Evolutionary conservation across 2,888 invertebrate genomes (phyloP), one percentile per base, ranked within the genome.

Genomic region (Sericinus montela): DNA sequence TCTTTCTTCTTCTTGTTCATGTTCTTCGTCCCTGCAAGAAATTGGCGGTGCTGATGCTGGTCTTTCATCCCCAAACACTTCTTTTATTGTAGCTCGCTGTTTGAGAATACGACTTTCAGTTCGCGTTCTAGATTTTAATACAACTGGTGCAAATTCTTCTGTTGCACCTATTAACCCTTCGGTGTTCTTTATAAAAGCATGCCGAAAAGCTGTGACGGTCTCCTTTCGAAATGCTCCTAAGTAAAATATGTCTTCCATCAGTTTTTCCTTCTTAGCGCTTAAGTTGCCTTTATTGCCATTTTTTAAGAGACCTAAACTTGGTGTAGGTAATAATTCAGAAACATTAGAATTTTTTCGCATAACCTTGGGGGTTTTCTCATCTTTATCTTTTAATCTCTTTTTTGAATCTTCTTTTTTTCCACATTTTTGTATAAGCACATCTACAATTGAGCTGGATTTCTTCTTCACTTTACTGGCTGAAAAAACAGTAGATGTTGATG

Each of bases 31-130:
- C 59, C 87, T 84, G 62, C 91, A 92, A 1, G 92, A 91, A 53
- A 91, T 89, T 0, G 95, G 95, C 0, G 95, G 95, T 0, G 95
- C 95, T 0, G 95, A 95, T 0, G 95, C 95, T 0, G 96, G 95
- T 35, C 95, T 88, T 64, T 95, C 95, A 54, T 87, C 87, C 0
- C 95, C 95, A 72, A 96, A 95, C 1, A 95, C 94, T 80, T 95
- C 95, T 59, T 94, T 92, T 36, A 95, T 95, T 2, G 94, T 94
- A 35, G 94, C 94, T 62, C 93, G 89, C 66, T 93, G 93, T 72
- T 94, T 94, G 28, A 85, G 62, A 37, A 93, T 90, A 62, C 94
- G 89, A 39, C 93, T 94, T 70, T 95, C 94, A 28, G 93, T 94
- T 62, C 95, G 89, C 13, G 95, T 95, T 62, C 95, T 90, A 38